phyloP scores from a whole-genome alignment of 1,140 invertebrate genomes.

The Orius laevigatus region DNA sequence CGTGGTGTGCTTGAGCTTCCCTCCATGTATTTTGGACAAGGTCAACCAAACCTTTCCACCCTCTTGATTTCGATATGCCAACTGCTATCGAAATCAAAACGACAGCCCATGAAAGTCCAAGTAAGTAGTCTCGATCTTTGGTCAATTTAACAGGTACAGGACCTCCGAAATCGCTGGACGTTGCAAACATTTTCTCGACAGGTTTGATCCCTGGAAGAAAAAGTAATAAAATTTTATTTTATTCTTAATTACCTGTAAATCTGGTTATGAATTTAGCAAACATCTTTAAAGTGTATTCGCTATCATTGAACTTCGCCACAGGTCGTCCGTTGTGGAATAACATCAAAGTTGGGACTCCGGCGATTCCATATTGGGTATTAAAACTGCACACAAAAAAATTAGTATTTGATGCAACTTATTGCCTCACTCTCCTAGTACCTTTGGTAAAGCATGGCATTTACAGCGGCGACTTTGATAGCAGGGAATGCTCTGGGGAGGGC shows the following conservation, averaged over 20 bases:
- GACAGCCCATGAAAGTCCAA: constrained; percentile 73
- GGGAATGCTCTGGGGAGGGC: constrained; percentile 72
- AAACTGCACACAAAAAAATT: constrained; percentile 34
- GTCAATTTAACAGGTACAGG: constrained; percentile 56
- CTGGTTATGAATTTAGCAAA: constrained; percentile 69
- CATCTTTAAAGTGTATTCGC: constrained; percentile 58
- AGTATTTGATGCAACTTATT: no score
- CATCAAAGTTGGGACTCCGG: constrained; percentile 82
- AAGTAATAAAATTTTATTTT: background rate
- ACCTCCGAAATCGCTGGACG: constrained; percentile 58
- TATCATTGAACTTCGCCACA: constrained; percentile 72
- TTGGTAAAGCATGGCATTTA: constrained; percentile 75
- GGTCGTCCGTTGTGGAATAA: constrained; percentile 84
- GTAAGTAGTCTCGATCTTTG: constrained; percentile 61
- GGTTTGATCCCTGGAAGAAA: constrained; percentile 37
- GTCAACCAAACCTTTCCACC: constrained; percentile 68
- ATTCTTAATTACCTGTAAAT: constrained; percentile 41
- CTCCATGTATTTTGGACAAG: constrained; percentile 74
- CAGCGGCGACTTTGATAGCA: constrained; percentile 68
- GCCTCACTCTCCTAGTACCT: no score
- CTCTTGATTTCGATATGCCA: constrained; percentile 56
- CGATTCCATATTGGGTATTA: constrained; percentile 83
- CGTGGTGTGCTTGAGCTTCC: constrained; percentile 77
- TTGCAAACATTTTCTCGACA: constrained; percentile 45
- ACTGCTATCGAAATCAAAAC: constrained; percentile 58